Conservation (phyloP, 2,888 invertebrate species). For the Agrotis ipsilon region DNA sequence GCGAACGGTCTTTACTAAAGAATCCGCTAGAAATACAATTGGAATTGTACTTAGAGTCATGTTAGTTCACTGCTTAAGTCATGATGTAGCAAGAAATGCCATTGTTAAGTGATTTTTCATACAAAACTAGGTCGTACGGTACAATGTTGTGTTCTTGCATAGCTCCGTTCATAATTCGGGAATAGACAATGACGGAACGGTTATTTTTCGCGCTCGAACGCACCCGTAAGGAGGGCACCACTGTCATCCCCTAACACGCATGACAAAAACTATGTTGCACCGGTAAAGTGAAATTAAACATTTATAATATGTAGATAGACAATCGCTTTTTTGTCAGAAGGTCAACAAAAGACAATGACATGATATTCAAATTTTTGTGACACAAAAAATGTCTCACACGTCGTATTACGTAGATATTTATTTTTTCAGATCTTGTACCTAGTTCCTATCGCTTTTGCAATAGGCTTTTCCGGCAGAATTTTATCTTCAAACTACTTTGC, state of each 20-base stretch:
- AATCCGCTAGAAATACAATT: conserved; percentile 51
- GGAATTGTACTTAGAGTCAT: conserved; percentile 35
- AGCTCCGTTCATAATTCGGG: conserved; percentile 72
- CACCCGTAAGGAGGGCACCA: conserved; percentile 60
- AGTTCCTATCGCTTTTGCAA: not conserved
- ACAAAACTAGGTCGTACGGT: conserved; percentile 54
- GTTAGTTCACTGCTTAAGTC: conserved; percentile 16
- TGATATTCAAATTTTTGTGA: conserved; percentile 8
- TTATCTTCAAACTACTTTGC: not conserved
- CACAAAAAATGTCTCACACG: conserved; percentile 27
- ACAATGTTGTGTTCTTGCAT: conserved; percentile 73
- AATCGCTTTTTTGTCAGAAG: conserved; percentile 32
- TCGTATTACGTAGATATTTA: not conserved
- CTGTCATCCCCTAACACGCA: conserved; percentile 64
- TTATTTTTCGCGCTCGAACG: conserved; percentile 72
- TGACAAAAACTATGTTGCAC: conserved; percentile 16
- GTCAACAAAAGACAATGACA: conserved; percentile 46
- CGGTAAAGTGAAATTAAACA: not conserved
- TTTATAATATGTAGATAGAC: conserved; percentile 1
- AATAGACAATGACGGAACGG: conserved; percentile 70
- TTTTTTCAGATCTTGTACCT: conserved; percentile 25
- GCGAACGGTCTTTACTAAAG: conserved; percentile 52
- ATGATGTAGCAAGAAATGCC: conserved; percentile 16
- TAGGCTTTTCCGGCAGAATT: not conserved
- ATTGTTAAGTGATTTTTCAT: conserved; percentile 51